Conservation (phyloP, 2,113 vertebrate genomes). For the Saguinus imperator region DNA sequence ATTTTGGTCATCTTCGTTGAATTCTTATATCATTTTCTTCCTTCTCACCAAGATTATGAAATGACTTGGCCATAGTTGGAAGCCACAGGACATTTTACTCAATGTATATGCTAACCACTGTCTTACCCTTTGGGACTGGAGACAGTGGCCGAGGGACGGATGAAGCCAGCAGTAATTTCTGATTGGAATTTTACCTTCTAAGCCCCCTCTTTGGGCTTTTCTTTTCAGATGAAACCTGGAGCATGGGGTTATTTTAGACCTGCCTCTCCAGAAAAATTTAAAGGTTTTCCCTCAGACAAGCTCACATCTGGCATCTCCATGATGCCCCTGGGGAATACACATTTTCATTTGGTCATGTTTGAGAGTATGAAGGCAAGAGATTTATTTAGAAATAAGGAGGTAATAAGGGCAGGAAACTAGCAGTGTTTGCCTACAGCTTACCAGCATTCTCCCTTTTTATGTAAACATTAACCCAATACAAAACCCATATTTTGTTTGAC, state of each 20-base stretch:
- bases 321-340: background rate
- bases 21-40: background rate
- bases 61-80: background rate
- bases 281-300: constrained; percentile 8
- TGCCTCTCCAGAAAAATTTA: background rate
- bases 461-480: background rate
- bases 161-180: background rate
- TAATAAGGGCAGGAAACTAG: background rate
- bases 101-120: background rate
- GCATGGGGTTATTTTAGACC: background rate
- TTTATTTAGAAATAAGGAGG: constrained; percentile 42
- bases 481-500: background rate
- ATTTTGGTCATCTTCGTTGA: background rate
- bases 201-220: background rate
- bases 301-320: background rate
- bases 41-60: constrained; percentile 24
- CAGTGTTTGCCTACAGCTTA: background rate
- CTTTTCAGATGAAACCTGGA: constrained; percentile 24
- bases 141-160: background rate
- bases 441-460: background rate
- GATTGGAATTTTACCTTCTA: background rate
- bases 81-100: background rate
- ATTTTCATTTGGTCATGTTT: constrained; percentile 8
- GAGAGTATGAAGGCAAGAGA: background rate
- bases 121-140: background rate